A percentile compares a stretch with the other conserved stretches of the same genome.
These are phyloP conservation scores for Deroplatys truncata DNA, from an alignment of 2,888 invertebrate species.

Conservation along the genomic window DNA sequence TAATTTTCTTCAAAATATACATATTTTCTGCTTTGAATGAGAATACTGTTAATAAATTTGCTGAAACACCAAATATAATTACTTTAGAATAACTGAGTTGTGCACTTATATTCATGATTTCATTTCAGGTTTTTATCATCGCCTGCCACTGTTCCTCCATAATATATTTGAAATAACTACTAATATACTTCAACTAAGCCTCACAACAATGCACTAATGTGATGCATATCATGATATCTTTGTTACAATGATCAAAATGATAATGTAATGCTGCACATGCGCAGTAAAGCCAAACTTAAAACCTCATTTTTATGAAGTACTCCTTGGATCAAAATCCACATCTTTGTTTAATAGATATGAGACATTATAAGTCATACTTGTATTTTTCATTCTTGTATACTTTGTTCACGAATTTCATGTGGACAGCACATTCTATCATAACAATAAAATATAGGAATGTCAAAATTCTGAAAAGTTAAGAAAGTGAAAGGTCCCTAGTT, in stretches of 20 bases:
- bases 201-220: background rate
- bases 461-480: background rate
- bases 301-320: background rate
- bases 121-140: background rate
- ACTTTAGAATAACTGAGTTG: background rate
- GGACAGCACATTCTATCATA: background rate
- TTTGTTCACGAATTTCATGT: background rate
- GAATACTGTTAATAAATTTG: background rate
- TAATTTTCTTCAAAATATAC: no score
- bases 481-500: background rate
- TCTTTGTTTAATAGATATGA: background rate
- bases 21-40: no score
- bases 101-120: background rate
- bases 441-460: background rate
- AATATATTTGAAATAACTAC: background rate
- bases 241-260: background rate
- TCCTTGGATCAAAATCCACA: background rate
- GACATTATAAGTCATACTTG: background rate
- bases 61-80: no score
- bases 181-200: background rate
- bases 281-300: background rate
- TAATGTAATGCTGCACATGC: background rate
- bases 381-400: background rate
- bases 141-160: background rate
- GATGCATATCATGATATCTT: background rate